Base-by-base conservation (phyloP, 1,140 invertebrate genomes). In the Stenopsyche tienmushanensis region DNA sequence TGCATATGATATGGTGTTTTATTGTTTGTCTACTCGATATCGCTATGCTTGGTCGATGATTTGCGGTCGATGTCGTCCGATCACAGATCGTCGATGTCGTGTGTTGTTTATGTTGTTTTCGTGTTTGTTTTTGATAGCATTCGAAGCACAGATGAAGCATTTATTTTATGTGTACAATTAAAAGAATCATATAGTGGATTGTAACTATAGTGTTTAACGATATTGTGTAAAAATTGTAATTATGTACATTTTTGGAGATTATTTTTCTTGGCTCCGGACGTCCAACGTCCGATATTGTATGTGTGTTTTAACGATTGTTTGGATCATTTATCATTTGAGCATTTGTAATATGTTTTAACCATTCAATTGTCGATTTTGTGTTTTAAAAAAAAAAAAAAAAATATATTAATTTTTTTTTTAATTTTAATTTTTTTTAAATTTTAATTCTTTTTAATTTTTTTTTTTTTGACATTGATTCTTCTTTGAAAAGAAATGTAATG, bases 381-480 rank as follows among this genome's bases (percentile, higher is more conserved):
- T n/a, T n/a, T n/a, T n/a, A n/a, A n/a, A n/a, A n/a, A n/a, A n/a
- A n/a, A n/a, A n/a, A n/a, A n/a, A n/a, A n/a, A n/a, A n/a, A n/a
- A n/a, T n/a, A n/a, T n/a, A n/a, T n/a, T n/a, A n/a, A n/a, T n/a
- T n/a, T n/a, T n/a, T n/a, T n/a, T n/a, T n/a, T n/a, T n/a, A n/a
- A n/a, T n/a, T n/a, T n/a, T n/a, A n/a, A n/a, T n/a, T n/a, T n/a
- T n/a, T n/a, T n/a, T n/a, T n/a, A n/a, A n/a, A n/a, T n/a, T n/a
- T n/a, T n/a, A n/a, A n/a, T n/a, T n/a, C n/a, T n/a, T n/a, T 49
- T 17, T 3, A 20, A 9, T 49, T 49, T 17, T 15, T 3, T 49
- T 49, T 9, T 52, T 25, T 23, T 23, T 52, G 24, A 9, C 20
- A 34, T 54, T 54, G n/a, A n/a, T n/a, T n/a, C n/a, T n/a, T n/a